phyloP scores from a whole-genome alignment of 2,113 vertebrate genomes.

The Bufo gargarizans region DNA sequence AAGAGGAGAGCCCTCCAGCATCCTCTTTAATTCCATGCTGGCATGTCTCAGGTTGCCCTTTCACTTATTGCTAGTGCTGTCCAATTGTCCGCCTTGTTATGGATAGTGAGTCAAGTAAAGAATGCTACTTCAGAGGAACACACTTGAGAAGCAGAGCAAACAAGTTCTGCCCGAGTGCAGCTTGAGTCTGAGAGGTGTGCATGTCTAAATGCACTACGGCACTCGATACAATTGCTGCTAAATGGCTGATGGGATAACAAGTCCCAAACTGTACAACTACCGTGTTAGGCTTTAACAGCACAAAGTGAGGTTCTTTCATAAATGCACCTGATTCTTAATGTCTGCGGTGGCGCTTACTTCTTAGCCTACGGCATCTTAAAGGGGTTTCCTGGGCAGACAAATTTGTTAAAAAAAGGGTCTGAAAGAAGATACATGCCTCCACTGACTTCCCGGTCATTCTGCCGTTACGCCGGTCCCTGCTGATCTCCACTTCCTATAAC shows the following conservation, averaged over 20 bases:
- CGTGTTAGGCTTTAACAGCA: background rate
- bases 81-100: conserved; percentile 56
- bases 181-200: conserved; percentile 29
- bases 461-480: too few relatives aligned
- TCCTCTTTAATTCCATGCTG: conserved; percentile 58
- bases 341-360: background rate
- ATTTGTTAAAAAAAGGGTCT: too few relatives aligned
- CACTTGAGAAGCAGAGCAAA: conserved; percentile 53
- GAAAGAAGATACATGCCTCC: too few relatives aligned
- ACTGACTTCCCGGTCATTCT: too few relatives aligned
- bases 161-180: conserved; percentile 19
- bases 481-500: too few relatives aligned
- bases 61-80: conserved; percentile 55
- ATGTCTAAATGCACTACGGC: background rate
- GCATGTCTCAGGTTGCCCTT: conserved; percentile 51
- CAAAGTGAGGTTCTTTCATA: background rate
- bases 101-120: conserved; percentile 54
- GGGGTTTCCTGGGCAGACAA: too few relatives aligned
- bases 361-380: background rate
- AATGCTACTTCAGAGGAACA: conserved; percentile 52
- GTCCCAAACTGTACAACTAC: background rate
- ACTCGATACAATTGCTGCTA: background rate
- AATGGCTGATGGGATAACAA: background rate
- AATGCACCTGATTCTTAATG: background rate
- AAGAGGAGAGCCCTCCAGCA: conserved; percentile 50